Conservation (phyloP, 2,797 vertebrate genomes). For the Tarsius wallacei region DNA sequence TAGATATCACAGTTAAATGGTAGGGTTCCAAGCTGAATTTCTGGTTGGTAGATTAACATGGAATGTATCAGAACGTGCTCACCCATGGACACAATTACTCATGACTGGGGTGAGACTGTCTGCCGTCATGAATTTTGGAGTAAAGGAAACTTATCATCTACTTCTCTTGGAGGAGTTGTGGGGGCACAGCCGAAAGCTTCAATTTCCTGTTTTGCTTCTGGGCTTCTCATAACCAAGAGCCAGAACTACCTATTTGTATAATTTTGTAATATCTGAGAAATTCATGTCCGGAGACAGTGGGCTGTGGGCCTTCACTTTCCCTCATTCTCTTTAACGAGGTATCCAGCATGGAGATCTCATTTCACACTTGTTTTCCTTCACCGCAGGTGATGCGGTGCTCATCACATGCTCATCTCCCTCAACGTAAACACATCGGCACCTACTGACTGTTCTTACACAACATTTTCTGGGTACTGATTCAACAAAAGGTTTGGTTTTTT, state of each 20-base stretch:
- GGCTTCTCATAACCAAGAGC: slow-evolving; percentile 8
- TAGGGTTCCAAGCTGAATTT: neutral
- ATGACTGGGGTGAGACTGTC: neutral
- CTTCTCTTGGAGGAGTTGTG: neutral
- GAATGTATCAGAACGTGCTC: neutral
- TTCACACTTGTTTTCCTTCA: slow-evolving; percentile 71
- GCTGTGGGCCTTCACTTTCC: neutral
- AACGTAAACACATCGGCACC: neutral
- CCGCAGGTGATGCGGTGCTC: slow-evolving; percentile 8
- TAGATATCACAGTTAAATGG: neutral
- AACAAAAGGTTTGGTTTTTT: neutral
- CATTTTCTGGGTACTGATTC: slow-evolving; percentile 37
- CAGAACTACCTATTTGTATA: slow-evolving; percentile 38
- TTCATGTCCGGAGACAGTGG: neutral
- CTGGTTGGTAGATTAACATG: neutral
- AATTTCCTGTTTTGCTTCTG: slow-evolving; percentile 60
- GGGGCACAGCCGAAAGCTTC: slow-evolving; percentile 2
- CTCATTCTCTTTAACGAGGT: slow-evolving; percentile 58
- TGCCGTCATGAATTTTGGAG: neutral
- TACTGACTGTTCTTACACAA: neutral
- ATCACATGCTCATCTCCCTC: neutral
- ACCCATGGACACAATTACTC: neutral
- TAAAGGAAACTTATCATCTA: slow-evolving; percentile 44
- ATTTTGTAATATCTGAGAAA: slow-evolving; percentile 61
- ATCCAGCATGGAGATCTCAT: slow-evolving; percentile 66